Conservation (phyloP, 2,888 invertebrate species). For the Tethea ocularis region DNA sequence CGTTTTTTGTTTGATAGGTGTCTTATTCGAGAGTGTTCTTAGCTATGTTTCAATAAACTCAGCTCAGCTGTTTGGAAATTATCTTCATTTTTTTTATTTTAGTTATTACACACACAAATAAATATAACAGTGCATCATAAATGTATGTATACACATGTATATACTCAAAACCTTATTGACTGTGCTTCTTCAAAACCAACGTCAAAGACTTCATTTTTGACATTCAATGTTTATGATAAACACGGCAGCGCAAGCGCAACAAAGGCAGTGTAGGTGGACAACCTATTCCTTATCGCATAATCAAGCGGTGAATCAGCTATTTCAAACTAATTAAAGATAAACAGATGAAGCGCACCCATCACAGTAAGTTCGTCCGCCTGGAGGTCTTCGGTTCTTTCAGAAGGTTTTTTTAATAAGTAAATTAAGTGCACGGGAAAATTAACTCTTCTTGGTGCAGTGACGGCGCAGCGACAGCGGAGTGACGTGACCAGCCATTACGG, state of each 20-base stretch:
- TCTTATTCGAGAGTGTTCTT: too few species aligned
- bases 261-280: conserved; percentile 9
- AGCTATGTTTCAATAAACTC: too few species aligned
- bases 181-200: conserved; percentile 24
- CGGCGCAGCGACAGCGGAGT: conserved; percentile 61
- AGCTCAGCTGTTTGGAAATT: too few species aligned
- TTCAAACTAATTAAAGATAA: conserved; percentile 72
- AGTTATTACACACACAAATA: too few species aligned
- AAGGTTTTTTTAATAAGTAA: conserved; percentile 56
- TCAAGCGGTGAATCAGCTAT: conserved; percentile 63
- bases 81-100: too few species aligned
- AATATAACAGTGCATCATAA: background rate
- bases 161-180: conserved; percentile 2
- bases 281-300: conserved; percentile 6
- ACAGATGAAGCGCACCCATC: conserved; percentile 58
- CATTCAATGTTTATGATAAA: conserved; percentile 56
- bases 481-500: conserved; percentile 70
- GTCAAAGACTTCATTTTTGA: conserved; percentile 31
- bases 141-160: too few species aligned
- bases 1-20: too few species aligned
- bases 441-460: conserved; percentile 66
- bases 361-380: conserved; percentile 17
- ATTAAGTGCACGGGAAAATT: conserved; percentile 72
- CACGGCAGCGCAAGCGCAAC: conserved; percentile 15
- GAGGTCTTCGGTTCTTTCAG: conserved; percentile 25